Percentiles rank a stretch among this genome's conserved stretches.
These are phyloP conservation scores for Gallinago solitaria DNA, from an alignment of 2,797 vertebrate species.

Conservation along the genomic window DNA sequence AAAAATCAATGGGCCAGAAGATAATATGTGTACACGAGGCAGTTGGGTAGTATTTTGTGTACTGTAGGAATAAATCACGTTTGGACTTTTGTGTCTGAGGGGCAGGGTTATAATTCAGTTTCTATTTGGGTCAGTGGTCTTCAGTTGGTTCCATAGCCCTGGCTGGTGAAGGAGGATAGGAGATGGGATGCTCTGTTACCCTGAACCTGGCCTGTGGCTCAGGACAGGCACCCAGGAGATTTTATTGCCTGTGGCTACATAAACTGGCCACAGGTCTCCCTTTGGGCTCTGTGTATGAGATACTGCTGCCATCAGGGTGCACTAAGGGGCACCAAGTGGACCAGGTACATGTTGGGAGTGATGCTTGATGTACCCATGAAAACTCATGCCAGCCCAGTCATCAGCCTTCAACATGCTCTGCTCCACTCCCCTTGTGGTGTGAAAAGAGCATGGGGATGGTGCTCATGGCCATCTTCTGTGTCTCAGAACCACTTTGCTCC, in stretches of 20 bases:
- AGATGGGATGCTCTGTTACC: not conserved
- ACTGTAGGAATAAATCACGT: not conserved
- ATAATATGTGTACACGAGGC: constrained; percentile 14
- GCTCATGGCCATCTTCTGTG: not conserved
- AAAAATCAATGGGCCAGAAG: constrained; percentile 32
- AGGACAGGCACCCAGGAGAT: not conserved
- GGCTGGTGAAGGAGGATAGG: not conserved
- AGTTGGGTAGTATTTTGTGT: not conserved
- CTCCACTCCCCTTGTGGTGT: accelerated
- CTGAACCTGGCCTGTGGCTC: not conserved
- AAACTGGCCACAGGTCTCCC: not conserved
- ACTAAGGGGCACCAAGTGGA: not conserved
- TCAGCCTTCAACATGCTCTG: not conserved
- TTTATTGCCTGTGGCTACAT: not conserved
- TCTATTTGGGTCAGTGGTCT: not conserved
- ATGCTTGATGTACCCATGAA: not conserved
- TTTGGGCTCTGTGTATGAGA: not conserved
- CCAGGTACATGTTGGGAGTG: not conserved
- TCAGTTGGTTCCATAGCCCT: not conserved
- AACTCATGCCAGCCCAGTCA: not conserved
- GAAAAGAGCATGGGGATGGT: not conserved
- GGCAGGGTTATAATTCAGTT: not conserved
- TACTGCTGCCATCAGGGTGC: not conserved
- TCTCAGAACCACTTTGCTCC: not conserved
- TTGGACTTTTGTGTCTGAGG: not conserved